Conservation (phyloP, 1,140 invertebrate genomes). For the Danaus melanippus region DNA sequence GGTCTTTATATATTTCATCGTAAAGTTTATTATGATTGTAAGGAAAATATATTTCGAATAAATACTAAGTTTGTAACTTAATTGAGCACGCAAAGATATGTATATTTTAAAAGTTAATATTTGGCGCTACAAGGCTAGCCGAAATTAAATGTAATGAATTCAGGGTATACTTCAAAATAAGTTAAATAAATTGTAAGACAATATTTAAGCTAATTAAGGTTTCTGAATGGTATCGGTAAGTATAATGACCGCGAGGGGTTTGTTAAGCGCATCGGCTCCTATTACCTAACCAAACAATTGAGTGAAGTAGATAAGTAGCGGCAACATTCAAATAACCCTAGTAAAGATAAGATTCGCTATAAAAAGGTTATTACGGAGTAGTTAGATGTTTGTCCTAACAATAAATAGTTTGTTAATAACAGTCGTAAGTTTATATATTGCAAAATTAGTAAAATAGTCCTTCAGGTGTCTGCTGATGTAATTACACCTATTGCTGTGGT, state of each 20-base stretch:
- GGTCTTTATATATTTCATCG: too few relatives aligned
- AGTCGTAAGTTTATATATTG: too few relatives aligned
- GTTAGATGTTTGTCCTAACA: slow-evolving; percentile 1
- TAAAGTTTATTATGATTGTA: too few relatives aligned
- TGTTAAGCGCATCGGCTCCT: slow-evolving; percentile 33
- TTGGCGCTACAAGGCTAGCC: too few relatives aligned
- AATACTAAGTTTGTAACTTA: too few relatives aligned
- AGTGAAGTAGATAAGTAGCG: slow-evolving; percentile 42
- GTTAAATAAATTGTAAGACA: slow-evolving; percentile 29
- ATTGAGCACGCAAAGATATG: too few relatives aligned
- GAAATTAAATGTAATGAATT: not conserved
- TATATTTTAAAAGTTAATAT: too few relatives aligned
- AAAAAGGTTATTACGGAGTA: slow-evolving; percentile 4
- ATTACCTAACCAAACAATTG: slow-evolving; percentile 65
- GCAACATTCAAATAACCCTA: slow-evolving; percentile 3
- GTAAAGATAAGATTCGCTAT: slow-evolving; percentile 8
- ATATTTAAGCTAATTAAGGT: slow-evolving; percentile 54
- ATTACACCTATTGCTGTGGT: too few relatives aligned
- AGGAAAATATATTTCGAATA: too few relatives aligned
- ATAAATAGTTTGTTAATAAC: too few relatives aligned
- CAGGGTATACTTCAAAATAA: slow-evolving; percentile 30
- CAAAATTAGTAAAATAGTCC: too few relatives aligned
- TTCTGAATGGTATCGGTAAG: slow-evolving; percentile 34
- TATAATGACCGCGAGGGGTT: slow-evolving; percentile 34
- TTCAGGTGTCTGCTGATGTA: too few relatives aligned